These are phyloP conservation scores for Elymnias hypermnestra DNA, from an alignment of 1,140 invertebrate genomes.

Conservation along the genomic window DNA sequence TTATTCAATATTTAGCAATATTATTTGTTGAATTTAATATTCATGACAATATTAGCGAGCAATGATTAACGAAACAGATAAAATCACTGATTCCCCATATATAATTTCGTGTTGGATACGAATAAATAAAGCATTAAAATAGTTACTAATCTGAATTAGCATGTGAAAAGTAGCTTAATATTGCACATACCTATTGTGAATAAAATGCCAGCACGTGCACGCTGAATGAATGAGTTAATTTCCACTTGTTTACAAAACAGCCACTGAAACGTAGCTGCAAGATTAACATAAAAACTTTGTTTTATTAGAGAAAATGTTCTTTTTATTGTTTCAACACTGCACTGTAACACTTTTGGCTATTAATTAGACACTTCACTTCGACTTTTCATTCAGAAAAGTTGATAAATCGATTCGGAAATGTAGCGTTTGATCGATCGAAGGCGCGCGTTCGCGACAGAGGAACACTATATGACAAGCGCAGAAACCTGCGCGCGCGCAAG, in stretches of 20 bases:
- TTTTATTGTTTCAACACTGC: conserved; percentile 20
- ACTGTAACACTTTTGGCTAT: conserved; percentile 26
- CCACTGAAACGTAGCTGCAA: conserved; percentile 22
- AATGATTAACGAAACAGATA: background rate
- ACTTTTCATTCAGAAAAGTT: conserved; percentile 66
- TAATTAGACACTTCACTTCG: conserved; percentile 28
- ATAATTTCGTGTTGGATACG: no score
- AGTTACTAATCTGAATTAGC: background rate
- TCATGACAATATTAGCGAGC: conserved; percentile 1
- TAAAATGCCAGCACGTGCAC: conserved; percentile 10
- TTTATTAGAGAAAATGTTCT: background rate
- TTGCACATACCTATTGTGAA: conserved; percentile 10
- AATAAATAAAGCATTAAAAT: background rate
- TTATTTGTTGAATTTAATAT: background rate
- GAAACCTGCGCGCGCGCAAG: conserved; percentile 34
- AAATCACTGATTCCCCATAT: no score
- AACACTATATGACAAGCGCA: conserved; percentile 44
- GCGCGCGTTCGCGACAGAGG: conserved; percentile 48
- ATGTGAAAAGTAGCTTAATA: background rate
- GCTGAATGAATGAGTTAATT: conserved; percentile 22
- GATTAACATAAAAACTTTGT: background rate
- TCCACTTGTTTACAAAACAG: conserved; percentile 32
- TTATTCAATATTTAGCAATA: conserved; percentile 2
- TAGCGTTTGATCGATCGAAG: conserved; percentile 40
- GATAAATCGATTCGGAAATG: conserved; percentile 44